Percentiles rank a stretch among this genome's conserved stretches.
These are phyloP conservation scores for Lasioglossum leucozonium DNA, from an alignment of 2,888 invertebrate species.

Conservation along the genomic window DNA sequence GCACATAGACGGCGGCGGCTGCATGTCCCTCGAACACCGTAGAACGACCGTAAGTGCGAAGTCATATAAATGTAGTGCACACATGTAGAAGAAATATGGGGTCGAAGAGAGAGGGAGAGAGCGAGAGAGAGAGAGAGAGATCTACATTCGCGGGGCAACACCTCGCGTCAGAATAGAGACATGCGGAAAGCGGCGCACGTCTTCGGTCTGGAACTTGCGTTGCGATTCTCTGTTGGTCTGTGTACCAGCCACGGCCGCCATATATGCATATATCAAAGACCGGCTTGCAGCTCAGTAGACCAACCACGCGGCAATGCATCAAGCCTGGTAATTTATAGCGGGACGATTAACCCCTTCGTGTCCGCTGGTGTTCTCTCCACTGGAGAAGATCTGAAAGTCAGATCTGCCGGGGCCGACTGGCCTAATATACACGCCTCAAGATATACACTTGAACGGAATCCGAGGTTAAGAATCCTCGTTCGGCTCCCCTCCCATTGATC, in stretches of 20 bases:
- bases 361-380: slow-evolving; percentile 44
- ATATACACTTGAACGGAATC: slow-evolving; percentile 34
- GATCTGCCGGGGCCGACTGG: slow-evolving; percentile 67
- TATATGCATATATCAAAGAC: slow-evolving; percentile 73
- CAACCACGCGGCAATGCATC: slow-evolving; percentile 79
- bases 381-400: slow-evolving; percentile 79
- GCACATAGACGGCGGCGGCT: not conserved
- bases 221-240: not conserved
- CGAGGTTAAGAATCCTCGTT: slow-evolving; percentile 20
- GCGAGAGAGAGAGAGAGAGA: not conserved
- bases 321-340: slow-evolving; percentile 80
- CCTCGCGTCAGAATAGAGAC: slow-evolving; percentile 44
- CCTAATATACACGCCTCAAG: slow-evolving; percentile 59
- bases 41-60: not conserved
- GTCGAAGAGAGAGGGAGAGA: not conserved
- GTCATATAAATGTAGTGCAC: not conserved
- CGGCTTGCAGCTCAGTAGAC: slow-evolving; percentile 73
- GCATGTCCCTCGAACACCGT: not conserved
- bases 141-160: not conserved
- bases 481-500: not conserved
- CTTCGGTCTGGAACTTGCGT: slow-evolving; percentile 26
- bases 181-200: slow-evolving; percentile 24
- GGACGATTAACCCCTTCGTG: slow-evolving; percentile 77
- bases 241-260: slow-evolving; percentile 38
- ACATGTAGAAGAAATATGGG: not conserved